Evolutionary conservation across 2,888 invertebrate genomes (phyloP), one percentile per base, ranked within the genome.

Genomic region (Hydroisotoma schaefferi): DNA sequence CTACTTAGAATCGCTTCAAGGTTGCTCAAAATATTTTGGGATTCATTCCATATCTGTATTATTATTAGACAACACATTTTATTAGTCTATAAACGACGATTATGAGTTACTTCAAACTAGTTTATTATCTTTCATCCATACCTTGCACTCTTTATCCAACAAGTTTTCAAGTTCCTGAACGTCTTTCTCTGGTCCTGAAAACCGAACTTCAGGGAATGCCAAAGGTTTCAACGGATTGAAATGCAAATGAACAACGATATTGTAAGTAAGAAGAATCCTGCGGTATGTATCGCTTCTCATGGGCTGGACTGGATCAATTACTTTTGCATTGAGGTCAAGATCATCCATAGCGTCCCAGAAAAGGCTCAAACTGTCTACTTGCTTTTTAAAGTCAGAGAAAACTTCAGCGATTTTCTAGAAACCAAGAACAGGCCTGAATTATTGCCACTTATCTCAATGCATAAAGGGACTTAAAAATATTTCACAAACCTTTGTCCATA

Each of bases 251-350:
- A 77, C 65, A 25, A 65, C 55, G 3, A 61, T 53, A 43, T 63
- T 61, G 12, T 57, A 51, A 23, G 2, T 40, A 12, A 68, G 40
- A 20, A 64, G 74, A 62, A 80, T 77, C 65, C 78, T 74, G 27
- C 80, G 73, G 61, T 76, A 75, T 51, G 70, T 72, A 68, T 78
- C 76, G 44, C 73, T 74, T 56, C 73, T 72, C 2, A 72, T 75
- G 5, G 77, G 77, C 15, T 72, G 69, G 54, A 75, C 74, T 6
- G 80, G 80, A 72, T 80, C 80, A 46, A 80, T 68, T 51, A 80
- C 75, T 70, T 75, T 76, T 68, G 76, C 76, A 54, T 69, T 72
- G 20, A 26, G 56, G 74, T 80, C 80, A 22, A 80, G 67, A 20
- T 73, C 73, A 48, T 78, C 78, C 76, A 80, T 76, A 15, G 75